A percentile compares a stretch with the other conserved stretches of the same genome.
Conservation (phyloP, 2,113 vertebrate species). For the Salvelinus fontinalis region DNA sequence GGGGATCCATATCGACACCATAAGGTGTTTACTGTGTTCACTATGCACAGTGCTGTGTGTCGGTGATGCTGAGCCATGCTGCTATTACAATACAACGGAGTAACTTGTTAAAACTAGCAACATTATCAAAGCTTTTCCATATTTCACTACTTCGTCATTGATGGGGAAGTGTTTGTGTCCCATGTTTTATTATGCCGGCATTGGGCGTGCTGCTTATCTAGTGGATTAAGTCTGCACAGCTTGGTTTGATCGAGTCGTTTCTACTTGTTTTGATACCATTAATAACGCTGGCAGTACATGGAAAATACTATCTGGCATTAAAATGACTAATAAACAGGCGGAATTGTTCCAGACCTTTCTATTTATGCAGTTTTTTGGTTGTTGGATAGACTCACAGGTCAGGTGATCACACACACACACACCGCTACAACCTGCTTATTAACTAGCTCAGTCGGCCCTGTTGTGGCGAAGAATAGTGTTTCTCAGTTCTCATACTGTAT, state of each 20-base stretch:
- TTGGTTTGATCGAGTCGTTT: neutral
- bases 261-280: neutral
- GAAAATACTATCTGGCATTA: neutral
- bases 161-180: constrained; percentile 42
- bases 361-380: neutral
- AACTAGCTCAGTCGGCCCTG: too few species aligned
- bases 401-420: neutral
- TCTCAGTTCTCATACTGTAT: too few species aligned
- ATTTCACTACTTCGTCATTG: constrained; percentile 46
- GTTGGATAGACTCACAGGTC: neutral
- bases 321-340: neutral
- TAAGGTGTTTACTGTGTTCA: constrained; percentile 61
- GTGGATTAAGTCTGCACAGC: neutral
- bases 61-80: constrained; percentile 56
- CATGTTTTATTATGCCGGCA: constrained; percentile 45
- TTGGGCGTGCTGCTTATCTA: constrained; percentile 29
- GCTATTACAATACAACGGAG: constrained; percentile 45
- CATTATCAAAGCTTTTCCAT: constrained; percentile 48
- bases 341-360: neutral
- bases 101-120: constrained; percentile 24
- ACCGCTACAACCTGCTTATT: neutral
- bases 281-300: neutral
- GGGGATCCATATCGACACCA: constrained; percentile 39
- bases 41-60: constrained; percentile 55
- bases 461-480: too few species aligned